These are phyloP conservation scores for Phataginus tricuspis DNA, from an alignment of 2,797 vertebrate genomes.

Conservation along the genomic window DNA sequence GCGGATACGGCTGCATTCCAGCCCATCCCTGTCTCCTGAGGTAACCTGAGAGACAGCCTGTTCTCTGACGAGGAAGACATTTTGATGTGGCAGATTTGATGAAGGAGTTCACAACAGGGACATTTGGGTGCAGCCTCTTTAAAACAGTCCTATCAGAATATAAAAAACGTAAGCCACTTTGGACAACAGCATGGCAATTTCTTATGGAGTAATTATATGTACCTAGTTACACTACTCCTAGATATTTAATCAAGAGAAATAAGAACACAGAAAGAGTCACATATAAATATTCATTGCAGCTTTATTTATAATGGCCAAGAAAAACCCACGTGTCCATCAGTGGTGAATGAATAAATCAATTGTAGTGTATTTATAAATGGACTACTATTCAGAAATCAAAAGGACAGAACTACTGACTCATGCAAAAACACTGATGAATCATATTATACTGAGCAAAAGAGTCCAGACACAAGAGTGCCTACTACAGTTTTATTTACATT, in stretches of 20 bases:
- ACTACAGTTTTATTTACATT: neutral
- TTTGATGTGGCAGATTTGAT: neutral
- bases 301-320: neutral
- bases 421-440: neutral
- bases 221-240: neutral
- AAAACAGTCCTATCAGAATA: neutral
- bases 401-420: neutral
- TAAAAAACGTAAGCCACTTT: neutral
- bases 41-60: neutral
- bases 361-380: neutral
- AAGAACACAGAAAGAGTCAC: neutral
- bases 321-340: neutral
- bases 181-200: neutral
- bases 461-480: neutral
- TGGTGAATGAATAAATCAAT: neutral
- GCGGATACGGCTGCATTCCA: neutral
- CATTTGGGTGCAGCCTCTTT: neutral
- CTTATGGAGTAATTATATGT: neutral
- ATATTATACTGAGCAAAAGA: neutral
- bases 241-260: neutral
- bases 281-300: neutral
- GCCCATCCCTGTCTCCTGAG: neutral
- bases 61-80: neutral
- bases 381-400: constrained; percentile 8
- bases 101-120: neutral